Conservation (phyloP, 2,888 invertebrate genomes). For the Dermolepida albohirtum region DNA sequence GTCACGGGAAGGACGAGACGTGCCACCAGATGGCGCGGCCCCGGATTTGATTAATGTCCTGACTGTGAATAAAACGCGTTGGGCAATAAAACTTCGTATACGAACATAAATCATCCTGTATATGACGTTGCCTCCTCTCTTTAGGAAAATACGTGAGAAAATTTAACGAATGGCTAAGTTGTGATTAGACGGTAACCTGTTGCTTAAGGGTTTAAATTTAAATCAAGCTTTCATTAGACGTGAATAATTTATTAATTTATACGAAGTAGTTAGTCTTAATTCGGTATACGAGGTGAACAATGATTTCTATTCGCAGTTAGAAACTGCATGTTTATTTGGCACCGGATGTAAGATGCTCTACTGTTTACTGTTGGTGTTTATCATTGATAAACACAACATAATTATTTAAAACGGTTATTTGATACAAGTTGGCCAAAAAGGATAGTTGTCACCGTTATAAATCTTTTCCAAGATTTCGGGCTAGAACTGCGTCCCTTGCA, state of each 20-base stretch:
- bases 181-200: constrained; percentile 28
- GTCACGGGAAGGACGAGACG: constrained; percentile 15
- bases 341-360: too few species aligned
- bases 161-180: constrained; percentile 26
- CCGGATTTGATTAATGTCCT: constrained; percentile 15
- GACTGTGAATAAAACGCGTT: constrained; percentile 20
- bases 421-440: too few species aligned
- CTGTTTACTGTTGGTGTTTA: too few species aligned
- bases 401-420: too few species aligned
- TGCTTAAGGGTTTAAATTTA: constrained; percentile 6
- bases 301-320: too few species aligned
- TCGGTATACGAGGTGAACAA: too few species aligned
- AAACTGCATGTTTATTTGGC: too few species aligned
- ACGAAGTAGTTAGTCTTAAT: neutral
- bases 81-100: constrained; percentile 24
- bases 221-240: constrained; percentile 19
- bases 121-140: constrained; percentile 5
- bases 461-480: too few species aligned
- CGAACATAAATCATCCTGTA: constrained; percentile 30
- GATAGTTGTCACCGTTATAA: too few species aligned
- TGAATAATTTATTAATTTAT: constrained; percentile 24
- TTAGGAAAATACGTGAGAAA: constrained; percentile 25
- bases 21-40: constrained; percentile 28
- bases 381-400: too few species aligned
- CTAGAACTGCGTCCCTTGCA: too few species aligned